Evolutionary conservation across 2,113 vertebrate genomes (phyloP).

Genomic region (Nycticorax nycticorax): DNA sequence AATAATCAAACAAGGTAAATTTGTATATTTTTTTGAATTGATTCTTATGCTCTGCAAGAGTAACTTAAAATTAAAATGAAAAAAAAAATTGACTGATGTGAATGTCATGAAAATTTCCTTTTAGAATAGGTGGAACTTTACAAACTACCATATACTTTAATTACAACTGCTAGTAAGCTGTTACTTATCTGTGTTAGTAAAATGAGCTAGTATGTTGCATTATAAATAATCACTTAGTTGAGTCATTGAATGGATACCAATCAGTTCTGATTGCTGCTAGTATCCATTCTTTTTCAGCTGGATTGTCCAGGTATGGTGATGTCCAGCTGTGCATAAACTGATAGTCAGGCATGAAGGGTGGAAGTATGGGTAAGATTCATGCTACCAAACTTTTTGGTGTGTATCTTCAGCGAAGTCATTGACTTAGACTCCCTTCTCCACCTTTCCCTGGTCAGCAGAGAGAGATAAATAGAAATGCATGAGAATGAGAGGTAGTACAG

Average conservation of each 20-base stretch:
- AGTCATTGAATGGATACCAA: not conserved
- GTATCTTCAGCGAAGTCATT: not conserved
- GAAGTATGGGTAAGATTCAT: not conserved
- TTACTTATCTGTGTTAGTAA: not conserved
- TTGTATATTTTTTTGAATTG: not conserved
- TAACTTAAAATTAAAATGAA: not conserved
- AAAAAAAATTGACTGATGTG: not conserved
- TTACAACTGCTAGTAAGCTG: not conserved
- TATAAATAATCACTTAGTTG: not conserved
- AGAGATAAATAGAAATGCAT: not conserved
- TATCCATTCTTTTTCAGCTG: not conserved
- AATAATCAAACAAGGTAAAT: slow-evolving; percentile 81
- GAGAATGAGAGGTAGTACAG: not conserved
- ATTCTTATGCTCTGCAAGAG: not conserved
- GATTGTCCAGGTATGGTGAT: not conserved
- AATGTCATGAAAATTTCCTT: not conserved
- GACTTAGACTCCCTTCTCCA: not conserved
- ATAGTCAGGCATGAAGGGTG: not conserved
- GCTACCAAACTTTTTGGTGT: not conserved
- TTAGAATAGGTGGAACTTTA: not conserved
- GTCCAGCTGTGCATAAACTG: not conserved
- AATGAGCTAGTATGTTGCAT: not conserved
- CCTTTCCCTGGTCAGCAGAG: not conserved
- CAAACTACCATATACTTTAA: not conserved
- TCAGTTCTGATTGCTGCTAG: not conserved